Base-by-base conservation (phyloP, 2,888 invertebrate genomes). In the Oligia strigilis region DNA sequence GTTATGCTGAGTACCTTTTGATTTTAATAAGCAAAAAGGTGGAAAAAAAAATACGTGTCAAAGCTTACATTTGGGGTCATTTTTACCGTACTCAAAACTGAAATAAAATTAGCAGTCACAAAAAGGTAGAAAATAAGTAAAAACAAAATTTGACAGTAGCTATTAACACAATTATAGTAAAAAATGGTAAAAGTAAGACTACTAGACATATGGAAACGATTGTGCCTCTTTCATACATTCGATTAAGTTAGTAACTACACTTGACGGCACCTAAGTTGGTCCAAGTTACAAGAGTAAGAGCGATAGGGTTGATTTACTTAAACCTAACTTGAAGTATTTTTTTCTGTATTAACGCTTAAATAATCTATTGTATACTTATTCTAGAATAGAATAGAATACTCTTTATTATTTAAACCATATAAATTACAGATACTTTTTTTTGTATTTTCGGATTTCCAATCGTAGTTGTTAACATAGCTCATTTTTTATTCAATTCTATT, bases 171-270 rank as follows among this genome's bases (percentile, higher is more conserved):
- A 87, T 70, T 60, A 72, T n/a, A 29, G 36, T 62, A 77, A 80
- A 87, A 87, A 90, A 90, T 88, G 76, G 71, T 82, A 86, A 87
- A 88, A 91, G 85, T 86, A 91, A 91, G 91, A 92, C 92, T 92
- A 91, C 90, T 86, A 89, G 85, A 85, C 90, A 89, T 77, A 92
- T 93, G 90, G 91, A 91, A 93, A 92, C 91, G 88, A 91, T 88
- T 90, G 91, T 86, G 86, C 91, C 88, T 92, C 93, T 92, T 92
- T 91, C 93, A 92, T 92, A 93, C 91, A 91, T 92, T 91, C 89
- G 87, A 93, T 90, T 91, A 91, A 93, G 91, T 93, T 93, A 93
- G 93, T 93, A 94, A 92, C 90, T 88, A 90, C 91, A 92, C 92
- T 93, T 92, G 90, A 87, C 83, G 77, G 88, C 80, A 86, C 76